Conservation (phyloP, 2,797 vertebrate genomes). For the Schizopygopsis malacanthus region DNA sequence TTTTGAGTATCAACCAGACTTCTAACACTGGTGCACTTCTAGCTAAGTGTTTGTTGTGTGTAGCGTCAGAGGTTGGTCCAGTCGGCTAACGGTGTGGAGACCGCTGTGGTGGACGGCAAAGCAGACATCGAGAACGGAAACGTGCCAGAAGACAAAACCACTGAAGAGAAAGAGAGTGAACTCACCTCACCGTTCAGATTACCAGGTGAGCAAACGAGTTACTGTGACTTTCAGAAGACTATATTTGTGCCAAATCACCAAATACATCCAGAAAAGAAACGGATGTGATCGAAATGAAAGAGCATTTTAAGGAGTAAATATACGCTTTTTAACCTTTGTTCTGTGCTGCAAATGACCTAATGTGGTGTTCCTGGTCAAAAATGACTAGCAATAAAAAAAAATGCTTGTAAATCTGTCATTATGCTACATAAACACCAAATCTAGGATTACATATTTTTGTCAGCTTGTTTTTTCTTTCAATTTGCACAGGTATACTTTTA, state of each 20-base stretch:
- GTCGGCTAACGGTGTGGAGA: constrained; percentile 85
- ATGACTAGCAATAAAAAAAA: neutral
- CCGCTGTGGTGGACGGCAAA: constrained; percentile 87
- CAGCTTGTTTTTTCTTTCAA: neutral
- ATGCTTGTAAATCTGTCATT: neutral
- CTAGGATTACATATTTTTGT: neutral
- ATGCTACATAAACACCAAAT: neutral
- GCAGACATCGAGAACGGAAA: constrained; percentile 92
- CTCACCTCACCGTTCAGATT: constrained; percentile 88
- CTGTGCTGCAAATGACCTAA: neutral
- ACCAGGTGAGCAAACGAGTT: constrained; percentile 76
- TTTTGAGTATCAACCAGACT: neutral
- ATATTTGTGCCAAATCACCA: neutral
- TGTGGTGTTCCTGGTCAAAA: neutral
- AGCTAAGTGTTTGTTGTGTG: neutral
- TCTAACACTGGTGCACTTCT: neutral
- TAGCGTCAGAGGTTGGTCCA: constrained; percentile 92
- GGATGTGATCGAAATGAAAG: neutral
- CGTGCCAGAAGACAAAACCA: constrained; percentile 86
- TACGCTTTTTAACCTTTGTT: neutral
- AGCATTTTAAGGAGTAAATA: neutral
- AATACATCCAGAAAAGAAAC: neutral
- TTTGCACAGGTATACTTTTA: neutral
- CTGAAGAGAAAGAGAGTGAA: constrained; percentile 76
- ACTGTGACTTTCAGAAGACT: neutral